Base-by-base conservation (phyloP, 92 coral and sea anemone species). In the Umimayanthus kanabou region DNA sequence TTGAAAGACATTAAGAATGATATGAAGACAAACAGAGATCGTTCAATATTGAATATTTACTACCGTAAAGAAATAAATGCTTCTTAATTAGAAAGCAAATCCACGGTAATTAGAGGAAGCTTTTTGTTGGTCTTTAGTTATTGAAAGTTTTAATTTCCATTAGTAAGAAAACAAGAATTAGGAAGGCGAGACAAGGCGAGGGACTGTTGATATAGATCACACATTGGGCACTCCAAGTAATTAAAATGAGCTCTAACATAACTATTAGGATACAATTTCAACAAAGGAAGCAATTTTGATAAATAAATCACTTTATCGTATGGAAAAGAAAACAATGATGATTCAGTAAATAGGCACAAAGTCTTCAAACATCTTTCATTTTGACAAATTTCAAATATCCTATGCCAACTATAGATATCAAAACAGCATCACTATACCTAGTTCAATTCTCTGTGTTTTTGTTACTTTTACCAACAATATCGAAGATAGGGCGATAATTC, bases 101-200 rank as follows among this genome's bases (percentile, higher is more conserved):
- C 55, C 11, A 83, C 77, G 50, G 29, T 83, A 70, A 70, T 83
- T 83, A 83, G 78, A 83, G 61, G 55, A 71, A 83, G 61, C 26
- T 28, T 71, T 47, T 28, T 70, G 74, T 70, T 83, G 65, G 55
- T 69, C 64, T 83, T 15, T 43, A 69, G 42, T 42, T 83, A 42
- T 40, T 43, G 43, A 5, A 83, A 69, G 58, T 83, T 70, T 69
- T 69, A 43, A 71, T 83, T 83, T 70, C 47, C 58, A 69, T 83
- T 47, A 83, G 87, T 50, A 70, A 43, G 76, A 45, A 70, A 49
- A 70, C 26, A 57, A 33, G 57, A 80, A 53, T 18, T 57, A 25
- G 33, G 70, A 80, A 80, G 77, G 65, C 43, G 73, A 71, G 74
- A 83, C 28, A 67, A 80, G 77, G 65, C 43, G 73, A 71, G 55